Base-by-base conservation (phyloP, 1,140 invertebrate genomes). In the Microplitis mediator region DNA sequence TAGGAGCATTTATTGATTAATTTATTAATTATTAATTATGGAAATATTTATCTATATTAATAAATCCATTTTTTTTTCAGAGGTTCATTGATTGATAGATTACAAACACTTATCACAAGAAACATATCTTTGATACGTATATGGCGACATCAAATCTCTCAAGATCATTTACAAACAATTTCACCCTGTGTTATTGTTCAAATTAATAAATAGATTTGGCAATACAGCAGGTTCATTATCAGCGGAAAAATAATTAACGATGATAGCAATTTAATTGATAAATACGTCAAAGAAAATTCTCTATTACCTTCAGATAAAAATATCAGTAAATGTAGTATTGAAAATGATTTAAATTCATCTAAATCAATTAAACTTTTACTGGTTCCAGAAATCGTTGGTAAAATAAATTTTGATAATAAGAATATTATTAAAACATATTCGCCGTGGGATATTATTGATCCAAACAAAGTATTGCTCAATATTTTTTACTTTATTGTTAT, bases 371-470 rank as follows among this genome's bases (percentile, higher is more conserved):
- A 70, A 13, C 64, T 86, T 0, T 77, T 86, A 60, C 72, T 74
- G 31, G 68, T 82, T 63, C 82, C 85, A 36, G 82, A 86, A 75
- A 79, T 86, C 60, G 80, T 81, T 0, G 80, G 83, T 4, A 60
- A 64, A 35, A 45, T 84, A 4, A 80, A 75, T 50, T 66, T 80
- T 58, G 72, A 71, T 4, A 45, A 76, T 0, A 72, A 76, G 34
- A 75, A 74, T 74, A 67, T 64, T 11, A 75, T 86, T 70, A 84
- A 84, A 62, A 72, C 86, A 70, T 86, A 82, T 75, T 76, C 79
- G 4, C 84, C 86, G 1, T 86, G 80, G 82, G 79, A 80, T 54
- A 64, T 82, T 16, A 54, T 87, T 13, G 79, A 86, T 69, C 32
- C 62, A 11, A 54, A 76, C n/a, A 71, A 76, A 52, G 34, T 72